Base-by-base conservation (phyloP, 2,113 vertebrate species). In the Sphaerodactylus townsendi region DNA sequence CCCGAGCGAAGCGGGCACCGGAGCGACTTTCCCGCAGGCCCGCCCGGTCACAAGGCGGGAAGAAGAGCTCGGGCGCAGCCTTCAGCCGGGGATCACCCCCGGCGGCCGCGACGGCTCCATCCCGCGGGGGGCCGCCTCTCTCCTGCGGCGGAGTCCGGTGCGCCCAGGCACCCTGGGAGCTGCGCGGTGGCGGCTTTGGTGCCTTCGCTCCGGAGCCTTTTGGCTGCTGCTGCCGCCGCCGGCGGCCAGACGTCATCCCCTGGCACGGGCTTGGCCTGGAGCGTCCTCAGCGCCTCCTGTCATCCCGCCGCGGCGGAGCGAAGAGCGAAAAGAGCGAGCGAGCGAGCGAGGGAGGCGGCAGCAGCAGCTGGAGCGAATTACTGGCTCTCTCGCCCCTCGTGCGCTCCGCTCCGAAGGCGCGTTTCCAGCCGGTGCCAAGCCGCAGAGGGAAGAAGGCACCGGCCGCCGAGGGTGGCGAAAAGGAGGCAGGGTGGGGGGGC, bases 211-310 rank as follows among this genome's bases (percentile, higher is more conserved):
- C 79, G 37, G 79, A 81, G 79, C 30, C 85, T 70, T 81, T 77
- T 77, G 85, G 85, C 85, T 76, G 85, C 79, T 23, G 46, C 50
- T 21, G n/a, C n/a, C n/a, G n/a, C n/a, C n/a, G n/a, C n/a, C n/a
- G n/a, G n/a, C n/a, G 65, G 64, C 85, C 79, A 81, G 64, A 86
- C 85, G 85, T 86, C 85, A 86, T 81, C 56, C 85, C 69, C 76
- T 15, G 28, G 50, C 53, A 71, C 39, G 79, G 73, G 64, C 73
- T 82, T 25, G 85, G 85, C 85, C 44, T 9, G 44, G 44, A 64
- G 37, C n/a, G 79, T 19, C 50, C 53, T 70, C 41, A 30, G 72
- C 53, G 72, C 73, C 59, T 70, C 85, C 85, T 81, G 69, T 75
- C 84, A 69, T 75, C 78, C 46, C 78, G 64, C 71, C 44, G 82